Evolutionary conservation across 2,797 vertebrate species (phyloP).

Genomic region (Anabas testudineus): DNA sequence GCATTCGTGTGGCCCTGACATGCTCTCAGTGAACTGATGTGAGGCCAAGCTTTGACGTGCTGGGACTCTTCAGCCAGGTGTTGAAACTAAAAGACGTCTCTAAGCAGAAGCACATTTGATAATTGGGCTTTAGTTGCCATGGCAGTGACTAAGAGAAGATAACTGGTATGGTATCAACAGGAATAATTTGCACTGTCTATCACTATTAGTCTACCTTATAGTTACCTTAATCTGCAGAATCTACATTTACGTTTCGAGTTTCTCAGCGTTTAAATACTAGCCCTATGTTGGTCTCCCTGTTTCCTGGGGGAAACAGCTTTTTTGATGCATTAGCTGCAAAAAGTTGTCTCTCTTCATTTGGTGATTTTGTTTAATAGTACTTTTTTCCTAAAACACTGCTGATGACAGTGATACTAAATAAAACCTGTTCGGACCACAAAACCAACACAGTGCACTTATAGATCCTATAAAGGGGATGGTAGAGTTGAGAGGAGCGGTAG

Average conservation of each 20-base stretch:
- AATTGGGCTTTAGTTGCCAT: constrained; percentile 27
- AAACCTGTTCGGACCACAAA: neutral
- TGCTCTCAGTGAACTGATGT: constrained; percentile 40
- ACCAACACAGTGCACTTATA: neutral
- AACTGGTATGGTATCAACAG: neutral
- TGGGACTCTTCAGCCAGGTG: constrained; percentile 44
- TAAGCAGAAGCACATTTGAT: constrained; percentile 43
- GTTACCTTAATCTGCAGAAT: neutral
- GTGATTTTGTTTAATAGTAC: neutral
- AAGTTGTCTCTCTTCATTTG: too few species aligned
- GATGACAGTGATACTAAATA: too few species aligned
- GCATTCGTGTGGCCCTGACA: constrained; percentile 42
- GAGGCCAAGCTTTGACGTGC: constrained; percentile 31
- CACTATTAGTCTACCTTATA: constrained; percentile 1
- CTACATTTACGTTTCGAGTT: neutral
- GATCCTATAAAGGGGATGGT: neutral
- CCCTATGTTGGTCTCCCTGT: neutral
- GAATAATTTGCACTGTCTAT: constrained; percentile 6
- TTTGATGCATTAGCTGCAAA: neutral
- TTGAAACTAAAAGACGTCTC: constrained; percentile 37
- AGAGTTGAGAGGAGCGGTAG: neutral
- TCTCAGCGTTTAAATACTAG: neutral
- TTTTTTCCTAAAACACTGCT: neutral
- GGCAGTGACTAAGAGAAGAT: constrained; percentile 31
- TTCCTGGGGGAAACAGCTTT: neutral